Evolutionary conservation across 2,797 vertebrate genomes (phyloP).

Genomic region (Poecilia velifera): DNA sequence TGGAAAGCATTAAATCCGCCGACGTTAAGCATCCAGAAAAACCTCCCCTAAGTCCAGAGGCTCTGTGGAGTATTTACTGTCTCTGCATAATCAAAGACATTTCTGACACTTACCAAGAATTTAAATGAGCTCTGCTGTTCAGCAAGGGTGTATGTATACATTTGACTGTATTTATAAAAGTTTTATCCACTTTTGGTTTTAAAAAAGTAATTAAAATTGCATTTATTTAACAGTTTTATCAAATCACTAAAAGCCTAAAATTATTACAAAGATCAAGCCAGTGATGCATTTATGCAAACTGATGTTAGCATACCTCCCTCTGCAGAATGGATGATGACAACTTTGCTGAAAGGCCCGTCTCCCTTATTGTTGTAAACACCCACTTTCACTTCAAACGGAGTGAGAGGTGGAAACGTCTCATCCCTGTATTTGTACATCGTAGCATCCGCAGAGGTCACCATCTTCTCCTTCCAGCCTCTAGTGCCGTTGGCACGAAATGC

Average conservation of each 20-base stretch:
- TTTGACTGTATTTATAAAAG: neutral
- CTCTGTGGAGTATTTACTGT: neutral
- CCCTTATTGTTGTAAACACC: conserved; percentile 98
- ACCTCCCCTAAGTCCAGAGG: neutral
- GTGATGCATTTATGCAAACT: neutral
- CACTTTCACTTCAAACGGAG: conserved; percentile 96
- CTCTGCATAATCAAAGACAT: neutral
- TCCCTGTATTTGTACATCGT: conserved; percentile 96
- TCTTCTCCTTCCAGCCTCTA: conserved; percentile 97
- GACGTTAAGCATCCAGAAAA: neutral
- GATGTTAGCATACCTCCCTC: conserved; percentile 88
- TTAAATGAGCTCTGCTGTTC: neutral
- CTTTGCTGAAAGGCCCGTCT: conserved; percentile 94
- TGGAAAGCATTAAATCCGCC: neutral
- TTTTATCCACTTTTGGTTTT: neutral
- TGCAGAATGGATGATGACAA: conserved; percentile 92
- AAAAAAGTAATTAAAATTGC: neutral
- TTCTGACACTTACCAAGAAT: neutral
- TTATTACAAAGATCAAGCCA: neutral
- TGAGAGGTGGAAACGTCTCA: conserved; percentile 96
- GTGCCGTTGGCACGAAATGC: conserved; percentile 96
- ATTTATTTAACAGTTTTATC: neutral
- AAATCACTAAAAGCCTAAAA: neutral
- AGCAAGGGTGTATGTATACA: neutral
- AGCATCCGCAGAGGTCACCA: conserved; percentile 95